Conservation (phyloP, 2,113 vertebrate genomes). For the Climacteris rufus region DNA sequence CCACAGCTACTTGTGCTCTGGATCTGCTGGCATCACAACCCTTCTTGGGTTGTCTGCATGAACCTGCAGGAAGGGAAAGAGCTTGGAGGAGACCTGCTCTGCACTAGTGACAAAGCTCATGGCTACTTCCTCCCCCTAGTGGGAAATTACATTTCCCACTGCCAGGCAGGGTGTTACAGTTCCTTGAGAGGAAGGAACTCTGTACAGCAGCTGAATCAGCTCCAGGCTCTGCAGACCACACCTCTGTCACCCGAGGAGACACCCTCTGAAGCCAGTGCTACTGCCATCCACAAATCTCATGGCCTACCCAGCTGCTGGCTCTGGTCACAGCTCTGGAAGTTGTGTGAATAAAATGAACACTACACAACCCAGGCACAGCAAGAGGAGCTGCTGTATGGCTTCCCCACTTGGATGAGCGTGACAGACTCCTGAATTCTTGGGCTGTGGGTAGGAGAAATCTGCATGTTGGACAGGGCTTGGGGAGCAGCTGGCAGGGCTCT, state of each 20-base stretch:
- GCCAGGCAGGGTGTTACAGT: not conserved
- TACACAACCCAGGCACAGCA: accelerated
- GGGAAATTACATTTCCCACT: not conserved
- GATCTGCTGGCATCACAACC: accelerated
- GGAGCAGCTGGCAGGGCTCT: not conserved
- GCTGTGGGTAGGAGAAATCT: not conserved
- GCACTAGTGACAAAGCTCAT: not conserved
- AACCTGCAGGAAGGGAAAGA: not conserved
- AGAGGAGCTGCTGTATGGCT: not conserved
- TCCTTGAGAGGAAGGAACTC: not conserved
- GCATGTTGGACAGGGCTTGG: not conserved
- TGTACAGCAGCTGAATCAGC: not conserved
- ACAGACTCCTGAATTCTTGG: too few relatives aligned
- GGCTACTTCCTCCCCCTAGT: not conserved
- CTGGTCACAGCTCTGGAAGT: not conserved
- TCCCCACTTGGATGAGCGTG: not conserved
- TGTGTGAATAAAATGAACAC: not conserved
- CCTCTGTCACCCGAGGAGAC: not conserved
- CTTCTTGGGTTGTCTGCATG: not conserved
- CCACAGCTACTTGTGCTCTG: not conserved
- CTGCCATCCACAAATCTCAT: not conserved
- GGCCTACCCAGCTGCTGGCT: accelerated
- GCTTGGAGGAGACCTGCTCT: not conserved
- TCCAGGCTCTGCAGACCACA: not conserved
- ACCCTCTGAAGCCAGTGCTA: not conserved